These are phyloP conservation scores for Noctuana brunneofusca DNA, from an alignment of 2,888 invertebrate genomes.

Conservation along the genomic window DNA sequence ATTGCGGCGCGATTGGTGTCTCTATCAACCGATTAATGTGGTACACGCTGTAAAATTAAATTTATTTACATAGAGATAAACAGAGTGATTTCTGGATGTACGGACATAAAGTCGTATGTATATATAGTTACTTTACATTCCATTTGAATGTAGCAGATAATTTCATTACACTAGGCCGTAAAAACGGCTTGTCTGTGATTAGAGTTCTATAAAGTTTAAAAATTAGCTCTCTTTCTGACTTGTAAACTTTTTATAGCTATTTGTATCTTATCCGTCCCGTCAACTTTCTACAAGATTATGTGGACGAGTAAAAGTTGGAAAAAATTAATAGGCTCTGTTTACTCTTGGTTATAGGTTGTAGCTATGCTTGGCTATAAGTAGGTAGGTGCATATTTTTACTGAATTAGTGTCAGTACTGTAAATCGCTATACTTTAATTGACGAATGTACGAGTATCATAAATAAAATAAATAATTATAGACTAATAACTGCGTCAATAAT, in stretches of 20 bases:
- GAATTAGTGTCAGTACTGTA: too few species aligned
- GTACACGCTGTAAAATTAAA: constrained; percentile 65
- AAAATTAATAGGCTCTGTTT: neutral
- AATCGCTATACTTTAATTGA: too few species aligned
- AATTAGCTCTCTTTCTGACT: constrained; percentile 34
- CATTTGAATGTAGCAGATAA: constrained; percentile 35
- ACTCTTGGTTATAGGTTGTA: too few species aligned
- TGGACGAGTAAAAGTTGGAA: neutral
- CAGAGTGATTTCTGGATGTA: constrained; percentile 48
- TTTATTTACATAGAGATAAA: constrained; percentile 65
- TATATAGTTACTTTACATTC: constrained; percentile 28
- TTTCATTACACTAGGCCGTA: constrained; percentile 33
- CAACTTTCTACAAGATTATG: constrained; percentile 10
- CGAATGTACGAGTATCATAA: too few species aligned
- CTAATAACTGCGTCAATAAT: too few species aligned
- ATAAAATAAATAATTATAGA: too few species aligned
- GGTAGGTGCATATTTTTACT: too few species aligned
- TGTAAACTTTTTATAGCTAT: constrained; percentile 37
- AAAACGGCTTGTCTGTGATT: constrained; percentile 28
- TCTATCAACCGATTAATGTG: constrained; percentile 58
- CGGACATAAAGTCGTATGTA: constrained; percentile 35
- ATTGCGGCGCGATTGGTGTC: constrained; percentile 42
- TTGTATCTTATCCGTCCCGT: neutral
- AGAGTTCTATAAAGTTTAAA: constrained; percentile 34
- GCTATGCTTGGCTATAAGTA: neutral